A percentile compares a stretch with the other conserved stretches of the same genome.
Conservation (phyloP, 2,888 invertebrate genomes). For the Deladenus siricidicola region DNA sequence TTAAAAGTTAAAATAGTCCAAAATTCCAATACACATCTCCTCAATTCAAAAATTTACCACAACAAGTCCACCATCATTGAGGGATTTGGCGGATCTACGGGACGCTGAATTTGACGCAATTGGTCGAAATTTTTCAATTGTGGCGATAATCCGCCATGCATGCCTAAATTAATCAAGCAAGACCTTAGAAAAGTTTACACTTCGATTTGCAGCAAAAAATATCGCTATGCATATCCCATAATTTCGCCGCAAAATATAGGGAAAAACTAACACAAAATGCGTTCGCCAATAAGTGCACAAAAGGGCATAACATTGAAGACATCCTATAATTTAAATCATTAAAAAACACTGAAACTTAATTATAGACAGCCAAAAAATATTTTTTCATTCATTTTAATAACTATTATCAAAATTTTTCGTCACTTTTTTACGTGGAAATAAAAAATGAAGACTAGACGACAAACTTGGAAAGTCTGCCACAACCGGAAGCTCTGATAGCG, state of each 20-base stretch:
- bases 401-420: no score
- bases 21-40: no score
- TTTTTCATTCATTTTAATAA: no score
- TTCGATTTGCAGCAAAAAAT: constrained; percentile 50
- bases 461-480: constrained; percentile 4
- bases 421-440: no score
- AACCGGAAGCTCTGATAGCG: background rate
- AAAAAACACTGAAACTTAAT: no score
- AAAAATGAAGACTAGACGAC: no score
- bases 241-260: background rate
- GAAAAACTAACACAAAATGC: background rate
- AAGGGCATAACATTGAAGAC: constrained; percentile 49
- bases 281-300: constrained; percentile 45
- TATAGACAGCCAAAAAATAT: no score
- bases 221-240: no score
- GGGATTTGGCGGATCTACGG: constrained; percentile 46
- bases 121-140: constrained; percentile 48
- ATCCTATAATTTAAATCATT: no score
- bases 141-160: constrained; percentile 47
- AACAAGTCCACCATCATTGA: constrained; percentile 1
- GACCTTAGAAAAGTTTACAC: background rate
- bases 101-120: constrained; percentile 43
- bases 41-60: background rate
- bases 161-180: background rate
- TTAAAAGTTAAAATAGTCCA: no score